These are phyloP conservation scores for Odontamblyopus rebecca DNA, from an alignment of 2,797 vertebrate species.

Conservation along the genomic window DNA sequence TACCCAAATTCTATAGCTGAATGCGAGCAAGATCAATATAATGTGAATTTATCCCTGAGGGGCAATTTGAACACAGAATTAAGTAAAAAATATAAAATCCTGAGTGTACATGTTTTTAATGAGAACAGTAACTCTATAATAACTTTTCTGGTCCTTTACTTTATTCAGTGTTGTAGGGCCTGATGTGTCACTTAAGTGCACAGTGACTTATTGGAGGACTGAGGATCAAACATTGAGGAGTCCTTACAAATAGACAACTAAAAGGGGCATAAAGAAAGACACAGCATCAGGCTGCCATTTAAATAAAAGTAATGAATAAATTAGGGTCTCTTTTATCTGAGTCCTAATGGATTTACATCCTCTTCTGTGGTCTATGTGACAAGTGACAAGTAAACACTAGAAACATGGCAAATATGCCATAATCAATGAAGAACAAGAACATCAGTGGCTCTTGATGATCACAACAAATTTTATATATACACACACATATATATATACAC, in stretches of 20 bases:
- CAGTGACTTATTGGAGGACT: constrained; percentile 26
- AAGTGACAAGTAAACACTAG: constrained; percentile 16
- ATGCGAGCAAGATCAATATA: too few species aligned
- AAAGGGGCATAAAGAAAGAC: constrained; percentile 24
- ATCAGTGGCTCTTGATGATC: not conserved
- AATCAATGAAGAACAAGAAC: not conserved
- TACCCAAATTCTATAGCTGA: too few species aligned
- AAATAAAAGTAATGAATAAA: constrained; percentile 77
- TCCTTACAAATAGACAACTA: constrained; percentile 34
- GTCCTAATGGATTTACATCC: constrained; percentile 60
- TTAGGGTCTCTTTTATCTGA: constrained; percentile 65
- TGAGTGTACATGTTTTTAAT: not conserved
- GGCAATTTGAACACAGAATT: too few species aligned
- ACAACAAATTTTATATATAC: not conserved
- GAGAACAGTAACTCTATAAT: not conserved
- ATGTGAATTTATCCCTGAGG: too few species aligned
- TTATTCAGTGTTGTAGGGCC: constrained; percentile 1
- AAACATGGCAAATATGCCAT: not conserved
- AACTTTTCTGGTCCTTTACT: not conserved
- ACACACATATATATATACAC: not conserved
- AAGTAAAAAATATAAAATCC: too few species aligned
- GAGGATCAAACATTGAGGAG: constrained; percentile 35
- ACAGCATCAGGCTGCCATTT: constrained; percentile 42
- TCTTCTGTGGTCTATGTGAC: constrained; percentile 48
- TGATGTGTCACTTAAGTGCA: constrained; percentile 2